Evolutionary conservation across 2,113 vertebrate species (phyloP).

Genomic region (Melanostigma gelatinosum): DNA sequence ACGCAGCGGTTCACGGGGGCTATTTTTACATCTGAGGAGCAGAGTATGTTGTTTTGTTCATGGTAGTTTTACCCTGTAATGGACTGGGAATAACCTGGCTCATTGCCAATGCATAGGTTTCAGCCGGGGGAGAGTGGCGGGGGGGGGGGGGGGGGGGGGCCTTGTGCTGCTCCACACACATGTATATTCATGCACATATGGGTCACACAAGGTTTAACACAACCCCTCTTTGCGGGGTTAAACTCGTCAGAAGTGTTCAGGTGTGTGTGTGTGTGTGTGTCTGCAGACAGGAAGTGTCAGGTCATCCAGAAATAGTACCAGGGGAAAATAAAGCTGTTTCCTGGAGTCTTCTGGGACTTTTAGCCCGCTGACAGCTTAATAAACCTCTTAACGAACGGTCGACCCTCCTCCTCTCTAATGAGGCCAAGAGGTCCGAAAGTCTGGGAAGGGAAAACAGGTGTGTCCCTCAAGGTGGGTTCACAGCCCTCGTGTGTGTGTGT

Average conservation of each 20-base stretch:
- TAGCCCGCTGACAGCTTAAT: slow-evolving; percentile 77
- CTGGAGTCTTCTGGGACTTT: slow-evolving; percentile 71
- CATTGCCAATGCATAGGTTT: slow-evolving; percentile 71
- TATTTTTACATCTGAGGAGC: slow-evolving; percentile 77
- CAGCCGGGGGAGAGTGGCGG: slow-evolving; percentile 23
- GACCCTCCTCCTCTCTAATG: slow-evolving; percentile 66
- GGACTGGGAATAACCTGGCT: slow-evolving; percentile 70
- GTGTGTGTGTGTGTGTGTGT: slow-evolving; percentile 18
- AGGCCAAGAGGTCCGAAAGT: slow-evolving; percentile 60
- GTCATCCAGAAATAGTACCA: slow-evolving; percentile 62
- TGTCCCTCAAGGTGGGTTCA: slow-evolving; percentile 57
- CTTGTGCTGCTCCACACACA: slow-evolving; percentile 40
- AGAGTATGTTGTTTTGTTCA: slow-evolving; percentile 69
- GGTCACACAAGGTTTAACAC: slow-evolving; percentile 56
- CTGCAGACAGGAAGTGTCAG: slow-evolving; percentile 70
- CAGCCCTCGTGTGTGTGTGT: neutral
- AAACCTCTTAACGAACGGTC: slow-evolving; percentile 74
- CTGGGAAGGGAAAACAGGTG: slow-evolving; percentile 74
- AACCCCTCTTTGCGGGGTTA: slow-evolving; percentile 55
- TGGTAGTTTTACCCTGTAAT: slow-evolving; percentile 71
- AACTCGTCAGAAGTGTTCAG: slow-evolving; percentile 52
- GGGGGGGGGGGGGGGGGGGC: neutral
- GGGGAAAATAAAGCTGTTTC: slow-evolving; percentile 67
- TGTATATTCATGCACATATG: slow-evolving; percentile 59
- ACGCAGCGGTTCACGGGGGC: slow-evolving; percentile 52